Conservation (phyloP, 2,113 vertebrate species). For the Chascanopsetta lugubris region DNA sequence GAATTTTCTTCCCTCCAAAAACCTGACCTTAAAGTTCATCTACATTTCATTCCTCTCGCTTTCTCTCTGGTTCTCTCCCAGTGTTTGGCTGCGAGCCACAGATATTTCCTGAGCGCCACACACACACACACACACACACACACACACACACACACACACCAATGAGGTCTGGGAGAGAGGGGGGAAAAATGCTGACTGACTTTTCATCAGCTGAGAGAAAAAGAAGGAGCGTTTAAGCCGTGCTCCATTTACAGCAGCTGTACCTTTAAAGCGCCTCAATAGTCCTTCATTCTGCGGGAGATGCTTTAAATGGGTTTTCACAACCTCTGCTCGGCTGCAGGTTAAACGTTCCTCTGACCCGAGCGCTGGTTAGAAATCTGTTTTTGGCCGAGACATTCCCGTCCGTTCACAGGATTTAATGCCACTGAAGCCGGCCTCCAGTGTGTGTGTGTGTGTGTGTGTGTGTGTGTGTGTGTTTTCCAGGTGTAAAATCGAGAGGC, state of each 20-base stretch:
- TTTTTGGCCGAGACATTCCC: not conserved
- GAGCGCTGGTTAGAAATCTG: slow-evolving; percentile 9
- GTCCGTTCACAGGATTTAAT: not conserved
- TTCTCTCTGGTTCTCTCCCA: slow-evolving; percentile 48
- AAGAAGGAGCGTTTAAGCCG: not conserved
- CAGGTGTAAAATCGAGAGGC: slow-evolving; percentile 19
- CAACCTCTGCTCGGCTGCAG: slow-evolving; percentile 11
- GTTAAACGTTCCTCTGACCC: slow-evolving; percentile 32
- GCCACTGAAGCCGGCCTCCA: slow-evolving; percentile 6
- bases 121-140: slow-evolving; percentile 40
- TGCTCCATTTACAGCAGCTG: slow-evolving; percentile 9
- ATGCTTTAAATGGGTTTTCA: slow-evolving; percentile 19
- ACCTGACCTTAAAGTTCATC: slow-evolving; percentile 48
- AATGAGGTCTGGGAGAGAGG: slow-evolving; percentile 9
- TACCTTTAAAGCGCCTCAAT: slow-evolving; percentile 1
- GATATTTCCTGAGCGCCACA: slow-evolving; percentile 55
- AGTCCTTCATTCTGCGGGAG: slow-evolving; percentile 7
- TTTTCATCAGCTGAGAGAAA: slow-evolving; percentile 40
- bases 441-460: not conserved
- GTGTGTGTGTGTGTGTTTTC: not conserved
- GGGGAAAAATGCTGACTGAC: slow-evolving; percentile 35
- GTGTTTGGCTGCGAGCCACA: slow-evolving; percentile 51
- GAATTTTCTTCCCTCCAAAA: slow-evolving; percentile 14
- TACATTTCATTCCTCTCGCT: slow-evolving; percentile 36
- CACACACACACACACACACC: slow-evolving; percentile 39